phyloP scores from a whole-genome alignment of 64 coral and sea anemone genomes.

The Dendronephthya gigantea region DNA sequence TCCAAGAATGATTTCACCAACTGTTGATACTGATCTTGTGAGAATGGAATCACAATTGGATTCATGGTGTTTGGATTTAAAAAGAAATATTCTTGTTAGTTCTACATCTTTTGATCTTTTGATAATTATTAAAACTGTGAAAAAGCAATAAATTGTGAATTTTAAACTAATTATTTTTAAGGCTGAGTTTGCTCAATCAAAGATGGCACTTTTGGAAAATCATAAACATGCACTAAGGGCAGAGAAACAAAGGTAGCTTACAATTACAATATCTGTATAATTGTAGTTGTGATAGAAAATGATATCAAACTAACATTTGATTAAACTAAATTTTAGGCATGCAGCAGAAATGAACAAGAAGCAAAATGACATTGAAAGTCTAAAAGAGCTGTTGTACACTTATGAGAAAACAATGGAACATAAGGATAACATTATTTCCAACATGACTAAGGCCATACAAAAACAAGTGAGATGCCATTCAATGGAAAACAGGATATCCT shows the following conservation, averaged over 20 bases:
- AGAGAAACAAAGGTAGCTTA: conserved; percentile 60
- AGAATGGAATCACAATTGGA: conserved; percentile 87
- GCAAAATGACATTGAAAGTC: conserved; percentile 79
- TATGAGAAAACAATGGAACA: conserved; percentile 72
- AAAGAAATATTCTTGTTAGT: conserved; percentile 86
- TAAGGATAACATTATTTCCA: conserved; percentile 81
- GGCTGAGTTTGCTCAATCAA: conserved; percentile 96
- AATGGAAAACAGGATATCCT: background rate
- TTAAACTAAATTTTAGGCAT: too few species aligned
- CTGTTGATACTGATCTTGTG: conserved; percentile 74
- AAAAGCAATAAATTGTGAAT: background rate
- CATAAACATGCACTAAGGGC: conserved; percentile 64
- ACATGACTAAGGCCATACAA: conserved; percentile 77
- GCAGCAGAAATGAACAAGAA: conserved; percentile 73
- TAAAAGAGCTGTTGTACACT: conserved; percentile 76
- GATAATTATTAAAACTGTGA: background rate
- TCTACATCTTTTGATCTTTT: too few species aligned
- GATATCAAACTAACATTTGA: too few species aligned
- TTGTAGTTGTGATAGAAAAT: too few species aligned
- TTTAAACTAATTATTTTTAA: conserved; percentile 4
- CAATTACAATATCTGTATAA: background rate
- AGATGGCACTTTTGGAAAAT: conserved; percentile 90
- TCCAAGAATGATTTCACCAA: conserved; percentile 36
- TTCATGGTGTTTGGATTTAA: conserved; percentile 89
- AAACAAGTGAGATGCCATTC: conserved; percentile 66